Evolutionary conservation across 1,140 invertebrate genomes (phyloP), one percentile per base, ranked within the genome.

Genomic region (Protaetia brevitarsis): DNA sequence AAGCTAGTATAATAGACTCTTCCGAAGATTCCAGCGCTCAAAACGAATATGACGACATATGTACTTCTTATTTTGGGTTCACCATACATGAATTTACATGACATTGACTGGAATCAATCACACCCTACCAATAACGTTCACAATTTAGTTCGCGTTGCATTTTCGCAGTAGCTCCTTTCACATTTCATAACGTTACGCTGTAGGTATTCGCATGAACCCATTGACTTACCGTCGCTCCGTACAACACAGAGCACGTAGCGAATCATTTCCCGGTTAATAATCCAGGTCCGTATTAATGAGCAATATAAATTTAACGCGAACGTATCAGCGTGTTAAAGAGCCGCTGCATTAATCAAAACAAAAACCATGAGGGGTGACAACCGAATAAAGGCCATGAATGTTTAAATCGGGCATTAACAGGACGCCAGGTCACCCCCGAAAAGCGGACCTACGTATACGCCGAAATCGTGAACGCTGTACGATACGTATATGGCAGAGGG

Each of bases 351-450:
- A 65, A 68, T 68, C 67, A 65, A 68, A 68, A 67, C 66, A 67
- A 67, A 67, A 68, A 68, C 67, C 63, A 65, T 65, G 51, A 65
- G 64, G 67, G 67, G 67, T 68, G 67, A 68, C 67, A 68, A 68
- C 63, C 64, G 67, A 58, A 68, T 68, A 68, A 68, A 65, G 61
- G 58, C 58, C 63, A 64, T 68, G 60, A 68, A 68, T 68, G 60
- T 68, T 68, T 68, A 68, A 68, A 64, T 62, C 63, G 59, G 29
- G 30, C 60, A 65, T 68, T 68, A 68, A 68, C 65, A 64, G 67
- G 63, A 63, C 63, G 66, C 41, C 26, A 63, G 63, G 67, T 68
- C 64, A 63, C 64, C 60, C 27, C 13, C 11, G 60, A 31, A 37
- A 16, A 19, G 60, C 41, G n/a, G n/a, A n/a, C n/a, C 6, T 34